These are phyloP conservation scores for Otis tarda DNA, from an alignment of 2,113 vertebrate species.

Conservation along the genomic window DNA sequence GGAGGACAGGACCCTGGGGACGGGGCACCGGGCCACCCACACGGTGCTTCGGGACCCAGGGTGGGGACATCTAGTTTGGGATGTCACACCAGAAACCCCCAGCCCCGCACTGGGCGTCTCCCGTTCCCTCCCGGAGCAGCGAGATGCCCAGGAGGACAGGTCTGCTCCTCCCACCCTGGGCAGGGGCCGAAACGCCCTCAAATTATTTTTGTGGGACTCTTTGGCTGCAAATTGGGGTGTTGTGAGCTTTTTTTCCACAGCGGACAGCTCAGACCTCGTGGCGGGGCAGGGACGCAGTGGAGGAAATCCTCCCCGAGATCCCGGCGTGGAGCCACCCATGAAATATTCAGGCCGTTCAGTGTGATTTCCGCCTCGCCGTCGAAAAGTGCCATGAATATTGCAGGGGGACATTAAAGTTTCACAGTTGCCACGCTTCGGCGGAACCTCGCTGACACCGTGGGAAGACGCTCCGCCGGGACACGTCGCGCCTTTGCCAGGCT, in stretches of 20 bases:
- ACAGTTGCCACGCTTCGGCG: not conserved
- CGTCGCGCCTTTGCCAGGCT: rapidly evolving
- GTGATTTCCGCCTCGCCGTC: rapidly evolving
- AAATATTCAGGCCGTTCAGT: constrained; percentile 12
- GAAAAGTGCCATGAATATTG: constrained; percentile 44
- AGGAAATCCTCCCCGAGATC: not conserved
- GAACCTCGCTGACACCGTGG: rapidly evolving
- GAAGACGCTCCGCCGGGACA: rapidly evolving
- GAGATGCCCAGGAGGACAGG: not conserved
- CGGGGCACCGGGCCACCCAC: not conserved
- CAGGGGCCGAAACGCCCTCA: rapidly evolving
- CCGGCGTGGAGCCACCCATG: not conserved
- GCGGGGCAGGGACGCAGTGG: rapidly evolving
- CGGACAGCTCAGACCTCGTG: rapidly evolving
- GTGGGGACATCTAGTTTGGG: not conserved
- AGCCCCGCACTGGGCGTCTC: rapidly evolving
- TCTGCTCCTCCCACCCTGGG: not conserved
- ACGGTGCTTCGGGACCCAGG: rapidly evolving
- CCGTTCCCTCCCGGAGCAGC: not conserved
- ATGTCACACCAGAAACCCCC: not conserved
- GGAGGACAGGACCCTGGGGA: no score
- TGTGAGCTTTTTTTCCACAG: not conserved
- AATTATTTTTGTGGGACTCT: not conserved
- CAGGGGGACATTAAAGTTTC: constrained; percentile 50
- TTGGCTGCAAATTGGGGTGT: not conserved